Evolutionary conservation across 2,797 vertebrate genomes (phyloP), one percentile per base, ranked within the genome.

Genomic region (Gouania willdenowi): DNA sequence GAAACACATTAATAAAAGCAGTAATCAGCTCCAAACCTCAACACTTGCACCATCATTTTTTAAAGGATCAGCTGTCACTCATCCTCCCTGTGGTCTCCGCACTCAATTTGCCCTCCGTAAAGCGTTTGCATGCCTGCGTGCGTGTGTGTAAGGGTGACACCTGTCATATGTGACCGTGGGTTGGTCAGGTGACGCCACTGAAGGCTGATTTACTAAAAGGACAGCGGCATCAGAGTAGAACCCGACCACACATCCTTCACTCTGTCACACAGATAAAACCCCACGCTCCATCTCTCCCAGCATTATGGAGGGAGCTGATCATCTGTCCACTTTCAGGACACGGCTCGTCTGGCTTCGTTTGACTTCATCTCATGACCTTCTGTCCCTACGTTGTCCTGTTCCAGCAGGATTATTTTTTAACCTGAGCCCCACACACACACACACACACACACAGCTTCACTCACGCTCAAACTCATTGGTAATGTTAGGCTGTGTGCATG

Each of bases 171-270:
- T 79, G 75, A 71, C 79, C 52, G 32, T 55, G 59, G 71, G 76
- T 75, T 51, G 50, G 35, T 59, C 65, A 77, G 78, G 91, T 94
- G 93, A 94, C 92, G 93, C 89, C 88, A 87, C 87, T 89, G 92
- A 95, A 92, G 91, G 91, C 90, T 93, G 85, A 93, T 91, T 97
- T 94, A 95, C 93, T 94, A 94, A 94, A 91, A 94, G 93, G 93
- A 95, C 93, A 92, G 90, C 91, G 91, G 93, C 93, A 93, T 94
- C 93, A 95, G 93, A 94, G 94, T 93, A 94, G 92, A 95, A 93
- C 91, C 75, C 93, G 87, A 89, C 87, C 90, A 89, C 92, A 86
- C 90, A 97, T 96, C 93, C 91, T 89, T 97, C 94, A 95, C 91
- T 84, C 92, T 97, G 95, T 97, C 94, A 97, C 89, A 90, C 85